These are phyloP conservation scores for Chloroclystis v-ata DNA, from an alignment of 2,888 invertebrate genomes.

Conservation along the genomic window DNA sequence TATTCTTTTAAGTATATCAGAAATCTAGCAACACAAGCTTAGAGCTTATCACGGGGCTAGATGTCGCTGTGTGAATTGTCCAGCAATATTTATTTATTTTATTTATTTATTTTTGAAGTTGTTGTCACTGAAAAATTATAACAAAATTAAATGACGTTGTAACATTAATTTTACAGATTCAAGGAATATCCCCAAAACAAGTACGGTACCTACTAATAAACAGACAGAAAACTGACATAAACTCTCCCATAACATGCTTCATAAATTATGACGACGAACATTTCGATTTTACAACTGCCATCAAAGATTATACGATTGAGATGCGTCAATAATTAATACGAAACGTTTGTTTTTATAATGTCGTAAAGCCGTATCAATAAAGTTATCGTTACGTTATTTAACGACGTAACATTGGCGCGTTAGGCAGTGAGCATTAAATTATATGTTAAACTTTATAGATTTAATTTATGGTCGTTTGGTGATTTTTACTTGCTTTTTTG, in stretches of 20 bases:
- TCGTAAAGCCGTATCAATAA: constrained; percentile 68
- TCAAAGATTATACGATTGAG: constrained; percentile 73
- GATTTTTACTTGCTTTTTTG: constrained; percentile 18
- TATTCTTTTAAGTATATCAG: no score
- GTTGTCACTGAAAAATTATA: no score
- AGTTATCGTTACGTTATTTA: constrained; percentile 44
- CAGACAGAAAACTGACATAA: constrained; percentile 63
- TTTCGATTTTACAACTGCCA: constrained; percentile 76
- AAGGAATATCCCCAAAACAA: not conserved
- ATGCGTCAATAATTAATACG: constrained; percentile 75
- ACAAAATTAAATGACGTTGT: not conserved
- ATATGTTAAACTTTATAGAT: constrained; percentile 46
- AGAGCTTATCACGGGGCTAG: no score
- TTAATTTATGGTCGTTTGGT: no score
- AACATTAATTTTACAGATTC: not conserved
- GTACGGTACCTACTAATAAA: constrained; percentile 15
- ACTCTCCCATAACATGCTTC: constrained; percentile 73
- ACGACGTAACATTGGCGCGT: constrained; percentile 35
- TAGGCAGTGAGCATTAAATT: constrained; percentile 55
- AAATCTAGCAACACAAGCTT: no score
- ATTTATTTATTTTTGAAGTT: no score
- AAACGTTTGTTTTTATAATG: constrained; percentile 75
- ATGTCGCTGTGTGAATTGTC: no score
- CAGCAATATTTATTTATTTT: no score
- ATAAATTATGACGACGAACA: constrained; percentile 76